Percentiles rank a stretch among this genome's conserved stretches.
These are phyloP conservation scores for Chrysaora quinquecirrha DNA, from an alignment of 30 jellyfish, hydroid and myxozoan species.

Conservation along the genomic window DNA sequence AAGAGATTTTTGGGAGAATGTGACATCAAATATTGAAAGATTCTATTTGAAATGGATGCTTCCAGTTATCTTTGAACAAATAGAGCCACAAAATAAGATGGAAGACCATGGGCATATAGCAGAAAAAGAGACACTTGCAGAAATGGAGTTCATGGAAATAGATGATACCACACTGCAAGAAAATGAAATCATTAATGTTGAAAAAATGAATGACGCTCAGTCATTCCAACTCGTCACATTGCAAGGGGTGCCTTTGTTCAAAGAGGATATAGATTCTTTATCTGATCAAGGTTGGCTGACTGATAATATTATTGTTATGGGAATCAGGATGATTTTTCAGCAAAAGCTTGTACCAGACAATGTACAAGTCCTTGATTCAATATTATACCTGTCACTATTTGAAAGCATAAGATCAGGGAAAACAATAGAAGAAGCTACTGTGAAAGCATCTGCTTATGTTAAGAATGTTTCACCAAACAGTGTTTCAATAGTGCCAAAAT, in stretches of 20 bases:
- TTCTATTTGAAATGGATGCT: slow-evolving; percentile 47
- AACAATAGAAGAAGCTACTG: slow-evolving; percentile 4
- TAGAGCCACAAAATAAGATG: slow-evolving; percentile 10
- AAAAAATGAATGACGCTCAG: slow-evolving; percentile 1
- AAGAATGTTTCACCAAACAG: slow-evolving; percentile 16
- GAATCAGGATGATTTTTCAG: slow-evolving; percentile 23
- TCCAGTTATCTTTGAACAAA: slow-evolving; percentile 26
- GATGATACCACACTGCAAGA: slow-evolving; percentile 7
- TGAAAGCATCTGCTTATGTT: slow-evolving; percentile 27
- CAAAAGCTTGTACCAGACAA: slow-evolving; percentile 13
- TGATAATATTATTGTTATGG: slow-evolving; percentile 29
- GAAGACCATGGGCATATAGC: slow-evolving; percentile 5
- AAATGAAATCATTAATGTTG: background rate
- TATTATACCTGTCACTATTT: slow-evolving; percentile 31
- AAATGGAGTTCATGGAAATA: too few species aligned
- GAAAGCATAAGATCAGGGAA: background rate
- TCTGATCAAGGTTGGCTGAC: slow-evolving; percentile 19
- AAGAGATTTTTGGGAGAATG: slow-evolving; percentile 25
- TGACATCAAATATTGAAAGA: background rate
- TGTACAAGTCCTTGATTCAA: slow-evolving; percentile 33
- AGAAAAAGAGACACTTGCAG: too few species aligned
- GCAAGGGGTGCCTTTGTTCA: slow-evolving; percentile 39
- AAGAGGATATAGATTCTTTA: slow-evolving; percentile 41
- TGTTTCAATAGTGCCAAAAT: slow-evolving; percentile 38
- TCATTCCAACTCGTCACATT: slow-evolving; percentile 11